Base-by-base conservation (phyloP, 2,888 invertebrate genomes). In the Cistogaster globosa region DNA sequence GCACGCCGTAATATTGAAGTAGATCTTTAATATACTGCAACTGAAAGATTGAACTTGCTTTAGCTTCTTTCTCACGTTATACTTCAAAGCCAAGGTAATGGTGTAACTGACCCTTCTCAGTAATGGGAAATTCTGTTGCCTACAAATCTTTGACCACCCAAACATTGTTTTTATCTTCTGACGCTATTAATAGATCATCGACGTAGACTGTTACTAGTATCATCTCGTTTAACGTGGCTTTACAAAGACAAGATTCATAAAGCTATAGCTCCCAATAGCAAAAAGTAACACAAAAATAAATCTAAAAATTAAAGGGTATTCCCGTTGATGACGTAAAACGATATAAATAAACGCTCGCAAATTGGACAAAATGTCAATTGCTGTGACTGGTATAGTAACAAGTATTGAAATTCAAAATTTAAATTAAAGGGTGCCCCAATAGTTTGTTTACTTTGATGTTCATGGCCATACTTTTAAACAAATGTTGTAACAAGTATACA, bases 1-100 rank as follows among this genome's bases (percentile, higher is more conserved):
- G 14, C 68, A 77, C 68, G 1, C 36, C 77, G 11, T 77, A 77
- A 22, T 68, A 42, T 16, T 51, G 45, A 12, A 78, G 62, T 5
- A 78, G 32, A 1, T 69, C 51, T n/a, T 55, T 20, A 9, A 57
- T 71, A 12, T 71, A 71, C 32, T 71, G 58, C 16, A 45, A 71
- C 7, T 71, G 58, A 22, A 18, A 58, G 1, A 58, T 71, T 11
- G 45, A 16, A 3, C 58, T 45, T 18, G 71, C 11, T 22, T 58
- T 58, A 45, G 18, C 48, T 14, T 26, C 45, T 7, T 12, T 48
- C 2, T 45, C 57, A 8, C 58, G 48, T 48, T 67, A 36, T 9
- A 36, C 32, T 51, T 67, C 67, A n/a, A 67, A 22, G 11, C 53
- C 51, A 16, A 53, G 32, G 22, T 51, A 67, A n/a, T 67, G 51